Conservation (phyloP, 2,113 vertebrate genomes). For the Calonectris borealis region DNA sequence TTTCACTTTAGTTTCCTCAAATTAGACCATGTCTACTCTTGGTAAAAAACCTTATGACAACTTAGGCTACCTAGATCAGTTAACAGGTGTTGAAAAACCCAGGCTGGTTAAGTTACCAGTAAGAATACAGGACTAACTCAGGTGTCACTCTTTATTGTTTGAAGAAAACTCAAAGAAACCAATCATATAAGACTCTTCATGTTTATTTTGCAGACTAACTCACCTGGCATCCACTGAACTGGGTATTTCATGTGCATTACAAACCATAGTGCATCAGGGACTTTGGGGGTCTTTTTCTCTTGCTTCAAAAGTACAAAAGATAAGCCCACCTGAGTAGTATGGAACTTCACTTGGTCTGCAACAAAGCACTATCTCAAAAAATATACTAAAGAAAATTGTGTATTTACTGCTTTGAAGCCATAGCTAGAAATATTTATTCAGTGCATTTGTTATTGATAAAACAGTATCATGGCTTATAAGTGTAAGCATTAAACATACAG, state of each 20-base stretch:
- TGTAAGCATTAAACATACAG: background rate
- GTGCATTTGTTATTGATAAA: background rate
- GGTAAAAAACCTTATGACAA: background rate
- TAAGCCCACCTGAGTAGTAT: background rate
- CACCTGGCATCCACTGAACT: background rate
- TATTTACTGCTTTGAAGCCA: background rate
- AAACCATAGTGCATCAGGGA: too few species aligned
- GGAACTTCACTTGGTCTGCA: background rate
- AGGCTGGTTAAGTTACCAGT: background rate
- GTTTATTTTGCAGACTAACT: background rate
- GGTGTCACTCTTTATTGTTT: background rate
- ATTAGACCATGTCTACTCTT: background rate
- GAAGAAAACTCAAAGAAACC: background rate
- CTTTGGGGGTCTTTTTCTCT: background rate
- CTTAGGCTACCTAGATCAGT: background rate
- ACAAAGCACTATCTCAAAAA: background rate
- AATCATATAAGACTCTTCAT: background rate
- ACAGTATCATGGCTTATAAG: background rate
- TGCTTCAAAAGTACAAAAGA: background rate
- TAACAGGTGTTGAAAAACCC: background rate
- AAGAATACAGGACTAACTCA: background rate
- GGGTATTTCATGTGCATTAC: background rate
- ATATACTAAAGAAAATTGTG: background rate
- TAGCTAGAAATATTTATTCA: background rate
- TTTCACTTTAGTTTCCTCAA: background rate